These are phyloP conservation scores for Leiothrix lutea DNA, from an alignment of 2,113 vertebrate genomes.

Conservation along the genomic window DNA sequence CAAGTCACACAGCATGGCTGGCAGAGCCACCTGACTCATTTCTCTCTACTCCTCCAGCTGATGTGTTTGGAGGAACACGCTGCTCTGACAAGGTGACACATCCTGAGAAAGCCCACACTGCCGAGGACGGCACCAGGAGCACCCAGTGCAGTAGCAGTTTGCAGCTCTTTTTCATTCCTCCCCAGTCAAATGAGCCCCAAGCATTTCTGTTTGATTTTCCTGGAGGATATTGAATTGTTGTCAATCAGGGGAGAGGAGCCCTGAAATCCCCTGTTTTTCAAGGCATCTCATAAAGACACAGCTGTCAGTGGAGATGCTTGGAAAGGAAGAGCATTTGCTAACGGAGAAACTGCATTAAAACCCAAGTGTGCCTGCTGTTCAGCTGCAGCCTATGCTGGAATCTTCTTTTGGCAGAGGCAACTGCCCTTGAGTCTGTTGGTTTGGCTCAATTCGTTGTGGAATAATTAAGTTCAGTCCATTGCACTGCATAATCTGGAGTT, in stretches of 20 bases:
- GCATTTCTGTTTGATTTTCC: conserved; percentile 35
- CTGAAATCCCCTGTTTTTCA: not conserved
- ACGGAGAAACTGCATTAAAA: not conserved
- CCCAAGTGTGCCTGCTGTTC: not conserved
- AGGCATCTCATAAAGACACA: conserved; percentile 19
- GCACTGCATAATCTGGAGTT: not conserved
- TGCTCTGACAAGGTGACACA: conserved; percentile 69
- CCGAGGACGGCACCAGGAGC: conserved; percentile 31
- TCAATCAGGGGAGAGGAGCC: conserved; percentile 31
- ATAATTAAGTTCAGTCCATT: conserved; percentile 2
- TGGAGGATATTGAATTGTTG: not conserved
- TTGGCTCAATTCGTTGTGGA: not conserved
- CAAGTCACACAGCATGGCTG: conserved; percentile 4
- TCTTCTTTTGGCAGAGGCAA: conserved; percentile 11
- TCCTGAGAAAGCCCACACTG: conserved; percentile 62
- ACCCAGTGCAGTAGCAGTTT: not conserved
- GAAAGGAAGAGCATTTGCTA: conserved; percentile 9
- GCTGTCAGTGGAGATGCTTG: not conserved
- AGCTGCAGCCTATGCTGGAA: not conserved
- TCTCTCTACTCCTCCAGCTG: conserved; percentile 58
- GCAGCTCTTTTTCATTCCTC: conserved; percentile 39
- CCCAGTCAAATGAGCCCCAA: conserved; percentile 17
- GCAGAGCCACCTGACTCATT: conserved; percentile 53
- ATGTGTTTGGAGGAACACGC: conserved; percentile 59
- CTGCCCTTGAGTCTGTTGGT: not conserved